Evolutionary conservation across 2,888 invertebrate genomes (phyloP).

Genomic region (Lasioglossum malachurum): DNA sequence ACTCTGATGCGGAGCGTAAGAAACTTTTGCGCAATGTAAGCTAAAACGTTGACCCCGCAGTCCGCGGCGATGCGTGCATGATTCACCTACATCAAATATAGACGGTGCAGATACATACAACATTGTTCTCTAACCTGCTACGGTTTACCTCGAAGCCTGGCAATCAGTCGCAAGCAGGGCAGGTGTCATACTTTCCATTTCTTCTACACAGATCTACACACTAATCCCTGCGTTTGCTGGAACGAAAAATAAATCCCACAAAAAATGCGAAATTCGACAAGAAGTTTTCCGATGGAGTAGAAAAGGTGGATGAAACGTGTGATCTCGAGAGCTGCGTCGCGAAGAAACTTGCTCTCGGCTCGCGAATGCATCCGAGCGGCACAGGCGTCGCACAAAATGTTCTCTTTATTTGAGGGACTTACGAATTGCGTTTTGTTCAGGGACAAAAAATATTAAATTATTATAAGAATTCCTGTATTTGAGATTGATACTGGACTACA

Average conservation of each 20-base stretch:
- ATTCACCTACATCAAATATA: not conserved
- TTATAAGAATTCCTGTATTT: no score
- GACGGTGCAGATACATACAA: not conserved
- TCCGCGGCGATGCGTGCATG: not conserved
- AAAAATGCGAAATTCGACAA: not conserved
- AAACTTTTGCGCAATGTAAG: not conserved
- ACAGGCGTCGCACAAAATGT: no score
- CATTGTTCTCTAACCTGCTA: not conserved
- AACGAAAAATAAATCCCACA: not conserved
- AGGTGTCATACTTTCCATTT: not conserved
- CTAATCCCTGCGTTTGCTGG: not conserved
- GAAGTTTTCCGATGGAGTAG: not conserved
- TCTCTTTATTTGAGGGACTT: no score
- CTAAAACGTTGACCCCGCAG: not conserved
- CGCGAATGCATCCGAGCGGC: not conserved
- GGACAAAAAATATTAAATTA: no score
- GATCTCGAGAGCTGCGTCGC: not conserved
- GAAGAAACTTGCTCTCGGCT: not conserved
- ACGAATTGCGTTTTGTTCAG: no score
- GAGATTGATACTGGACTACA: no score
- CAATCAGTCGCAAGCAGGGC: not conserved
- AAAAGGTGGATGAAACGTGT: not conserved
- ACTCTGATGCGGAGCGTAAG: not conserved
- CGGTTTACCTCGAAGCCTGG: not conserved
- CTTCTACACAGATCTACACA: not conserved